Percentiles rank a stretch among this genome's conserved stretches.
phyloP scores from a whole-genome alignment of 2,113 vertebrate species.

The Lonchura striata region DNA sequence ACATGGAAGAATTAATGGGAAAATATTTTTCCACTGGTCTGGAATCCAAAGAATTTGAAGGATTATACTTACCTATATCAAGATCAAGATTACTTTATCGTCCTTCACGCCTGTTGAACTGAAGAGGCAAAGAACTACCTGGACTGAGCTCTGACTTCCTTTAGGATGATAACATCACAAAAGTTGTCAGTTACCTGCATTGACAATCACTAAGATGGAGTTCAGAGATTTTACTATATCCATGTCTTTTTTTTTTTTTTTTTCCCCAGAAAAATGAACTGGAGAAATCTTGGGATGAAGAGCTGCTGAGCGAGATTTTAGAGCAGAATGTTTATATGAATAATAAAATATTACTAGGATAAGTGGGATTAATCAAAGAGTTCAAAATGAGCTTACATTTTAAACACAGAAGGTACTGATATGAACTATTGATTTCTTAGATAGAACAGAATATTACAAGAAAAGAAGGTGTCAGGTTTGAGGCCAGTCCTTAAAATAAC shows the following conservation, averaged over 20 bases:
- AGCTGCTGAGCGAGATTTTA: background rate
- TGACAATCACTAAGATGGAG: background rate
- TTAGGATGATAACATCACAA: background rate
- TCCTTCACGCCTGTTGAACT: background rate
- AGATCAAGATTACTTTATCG: background rate
- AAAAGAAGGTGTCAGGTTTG: background rate
- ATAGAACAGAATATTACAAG: background rate
- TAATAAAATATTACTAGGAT: background rate
- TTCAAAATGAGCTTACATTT: background rate
- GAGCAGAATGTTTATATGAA: background rate
- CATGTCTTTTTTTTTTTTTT: background rate
- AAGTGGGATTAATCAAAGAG: background rate
- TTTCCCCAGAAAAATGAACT: background rate
- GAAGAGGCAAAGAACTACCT: background rate
- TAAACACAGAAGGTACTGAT: background rate
- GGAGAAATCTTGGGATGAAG: background rate
- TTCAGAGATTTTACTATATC: background rate
- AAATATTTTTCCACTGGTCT: background rate
- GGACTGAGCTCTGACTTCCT: background rate
- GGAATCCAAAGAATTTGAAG: background rate
- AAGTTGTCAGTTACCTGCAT: background rate
- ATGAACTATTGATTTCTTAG: background rate
- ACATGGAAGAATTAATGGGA: background rate
- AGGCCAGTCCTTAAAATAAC: background rate
- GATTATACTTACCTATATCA: background rate